These are phyloP conservation scores for Chaetodon trifascialis DNA, from an alignment of 2,113 vertebrate genomes.

Conservation along the genomic window DNA sequence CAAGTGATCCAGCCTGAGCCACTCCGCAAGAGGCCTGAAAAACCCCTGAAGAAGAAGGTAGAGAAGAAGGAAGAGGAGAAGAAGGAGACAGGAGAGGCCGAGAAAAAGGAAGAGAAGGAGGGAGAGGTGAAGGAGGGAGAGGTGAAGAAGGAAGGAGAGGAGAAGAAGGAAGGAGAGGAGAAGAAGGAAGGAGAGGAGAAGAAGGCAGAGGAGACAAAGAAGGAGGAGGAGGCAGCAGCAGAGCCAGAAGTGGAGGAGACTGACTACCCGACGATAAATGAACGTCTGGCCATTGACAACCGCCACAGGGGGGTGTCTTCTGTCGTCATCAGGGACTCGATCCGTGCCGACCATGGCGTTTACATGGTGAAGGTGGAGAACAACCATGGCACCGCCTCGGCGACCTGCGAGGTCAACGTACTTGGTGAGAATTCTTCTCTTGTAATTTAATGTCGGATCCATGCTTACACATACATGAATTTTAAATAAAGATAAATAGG, in stretches of 20 bases:
- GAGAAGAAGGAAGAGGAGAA: slow-evolving; percentile 77
- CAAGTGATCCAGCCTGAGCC: slow-evolving; percentile 89
- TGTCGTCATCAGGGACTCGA: slow-evolving; percentile 87
- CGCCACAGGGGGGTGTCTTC: slow-evolving; percentile 89
- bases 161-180: slow-evolving; percentile 13
- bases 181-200: slow-evolving; percentile 26
- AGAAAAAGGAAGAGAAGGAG: slow-evolving; percentile 30
- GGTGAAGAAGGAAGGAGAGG: slow-evolving; percentile 27
- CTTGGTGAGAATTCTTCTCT: slow-evolving; percentile 85
- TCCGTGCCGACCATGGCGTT: slow-evolving; percentile 91
- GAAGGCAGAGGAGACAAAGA: slow-evolving; percentile 13
- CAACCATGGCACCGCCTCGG: slow-evolving; percentile 92
- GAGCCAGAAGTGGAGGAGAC: slow-evolving; percentile 81
- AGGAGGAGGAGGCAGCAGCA: slow-evolving; percentile 68
- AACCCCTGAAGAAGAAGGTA: slow-evolving; percentile 86
- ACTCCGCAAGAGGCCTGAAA: slow-evolving; percentile 90
- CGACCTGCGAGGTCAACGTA: slow-evolving; percentile 92
- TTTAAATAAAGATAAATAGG: no score
- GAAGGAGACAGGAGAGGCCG: slow-evolving; percentile 10
- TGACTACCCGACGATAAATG: slow-evolving; percentile 89
- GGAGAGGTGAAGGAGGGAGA: slow-evolving; percentile 35
- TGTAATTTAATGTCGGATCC: neutral
- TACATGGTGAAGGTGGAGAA: slow-evolving; percentile 97
- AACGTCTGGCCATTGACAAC: slow-evolving; percentile 91
- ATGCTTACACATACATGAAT: neutral